Evolutionary conservation across 2,888 invertebrate species (phyloP).

Genomic region (Carpatolechia fugitivella): DNA sequence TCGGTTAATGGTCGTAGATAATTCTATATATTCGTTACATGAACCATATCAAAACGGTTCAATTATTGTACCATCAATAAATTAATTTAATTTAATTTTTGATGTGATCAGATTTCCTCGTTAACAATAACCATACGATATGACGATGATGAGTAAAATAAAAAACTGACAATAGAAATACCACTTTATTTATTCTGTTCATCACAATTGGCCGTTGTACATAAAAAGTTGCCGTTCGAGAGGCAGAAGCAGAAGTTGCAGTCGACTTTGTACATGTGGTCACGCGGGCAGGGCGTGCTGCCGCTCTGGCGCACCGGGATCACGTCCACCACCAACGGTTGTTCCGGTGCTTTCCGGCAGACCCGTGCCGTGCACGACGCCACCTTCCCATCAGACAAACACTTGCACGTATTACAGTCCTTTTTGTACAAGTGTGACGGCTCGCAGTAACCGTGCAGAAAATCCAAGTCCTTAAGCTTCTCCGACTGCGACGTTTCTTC

Average conservation of each 20-base stretch:
- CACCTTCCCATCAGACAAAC: slow-evolving; percentile 49
- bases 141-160: too few relatives aligned
- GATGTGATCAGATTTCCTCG: too few relatives aligned
- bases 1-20: too few relatives aligned
- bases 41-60: too few relatives aligned
- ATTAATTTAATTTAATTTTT: too few relatives aligned
- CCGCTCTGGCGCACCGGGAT: slow-evolving; percentile 45
- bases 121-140: too few relatives aligned
- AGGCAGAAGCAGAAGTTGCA: slow-evolving; percentile 63
- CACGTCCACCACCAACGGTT: slow-evolving; percentile 41
- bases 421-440: slow-evolving; percentile 47
- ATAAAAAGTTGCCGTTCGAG: slow-evolving; percentile 55
- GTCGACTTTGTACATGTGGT: slow-evolving; percentile 49
- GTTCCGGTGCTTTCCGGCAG: slow-evolving; percentile 26
- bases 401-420: slow-evolving; percentile 55
- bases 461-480: slow-evolving; percentile 21
- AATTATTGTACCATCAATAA: too few relatives aligned
- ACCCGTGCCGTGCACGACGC: slow-evolving; percentile 43
- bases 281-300: slow-evolving; percentile 40
- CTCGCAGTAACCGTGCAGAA: slow-evolving; percentile 54
- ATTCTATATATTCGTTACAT: too few relatives aligned
- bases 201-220: slow-evolving; percentile 49
- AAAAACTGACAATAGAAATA: not conserved
- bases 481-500: not conserved
- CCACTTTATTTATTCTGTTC: not conserved